Base-by-base conservation (phyloP, 2,888 invertebrate genomes). In the Tenthredo amoena region DNA sequence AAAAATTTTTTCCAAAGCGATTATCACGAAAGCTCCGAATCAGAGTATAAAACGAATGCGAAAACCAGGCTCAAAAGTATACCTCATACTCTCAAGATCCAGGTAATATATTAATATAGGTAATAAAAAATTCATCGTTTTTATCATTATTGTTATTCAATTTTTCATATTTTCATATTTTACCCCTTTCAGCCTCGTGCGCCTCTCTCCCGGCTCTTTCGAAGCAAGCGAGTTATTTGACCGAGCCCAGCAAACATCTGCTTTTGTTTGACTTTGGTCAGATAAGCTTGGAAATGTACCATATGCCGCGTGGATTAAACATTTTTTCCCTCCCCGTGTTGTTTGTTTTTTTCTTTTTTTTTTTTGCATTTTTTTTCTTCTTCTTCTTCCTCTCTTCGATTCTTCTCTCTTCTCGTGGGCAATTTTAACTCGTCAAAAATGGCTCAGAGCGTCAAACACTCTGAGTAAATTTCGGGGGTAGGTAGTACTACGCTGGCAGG, bases 251-350 rank as follows among this genome's bases (percentile, higher is more conserved):
- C 79, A 87, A 87, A 87, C 89, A 89, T 89, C 89, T 89, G 89
- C 76, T 87, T 88, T 86, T 89, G 87, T 89, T 89, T 89, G 87
- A 86, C 85, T 87, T 88, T 74, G 82, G 79, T 86, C 71, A 81
- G 89, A 89, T 89, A 89, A 89, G 85, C 76, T 79, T 85, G 86
- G 87, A 87, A 88, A 87, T 77, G 82, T 77, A 68, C 89, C 89
- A 89, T 89, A 89, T 89, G 89, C 77, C 81, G 65, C 74, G n/a
- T 84, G 83, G 86, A 88, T 87, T 86, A 87, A 82, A 87, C 82
- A 86, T 86, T 68, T 72, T 68, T 84, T 58, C 18, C 31, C 47
- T 76, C 47, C 43, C 21, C 21, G 10, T 37, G 1, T 34, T 31
- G 37, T 71, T 34, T 2, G 0, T 18, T 18, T 4, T 18, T 26